These are phyloP conservation scores for Corvus cornix DNA, from an alignment of 2,113 vertebrate species.

Conservation along the genomic window DNA sequence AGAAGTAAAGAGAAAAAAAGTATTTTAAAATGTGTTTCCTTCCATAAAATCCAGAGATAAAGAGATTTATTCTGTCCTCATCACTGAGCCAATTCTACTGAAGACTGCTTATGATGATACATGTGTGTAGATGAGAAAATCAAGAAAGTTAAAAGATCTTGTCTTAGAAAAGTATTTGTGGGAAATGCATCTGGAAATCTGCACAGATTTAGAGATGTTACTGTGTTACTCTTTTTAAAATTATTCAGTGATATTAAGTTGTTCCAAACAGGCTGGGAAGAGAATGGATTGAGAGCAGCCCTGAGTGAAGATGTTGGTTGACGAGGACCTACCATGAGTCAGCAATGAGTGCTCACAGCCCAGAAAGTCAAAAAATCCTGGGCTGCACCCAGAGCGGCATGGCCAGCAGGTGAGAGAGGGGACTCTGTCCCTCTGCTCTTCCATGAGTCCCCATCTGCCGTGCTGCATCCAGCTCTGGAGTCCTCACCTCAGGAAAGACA, in stretches of 20 bases:
- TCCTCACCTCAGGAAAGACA: rapidly evolving
- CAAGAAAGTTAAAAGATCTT: not conserved
- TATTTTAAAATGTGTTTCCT: conserved; percentile 63
- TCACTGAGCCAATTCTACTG: conserved; percentile 33
- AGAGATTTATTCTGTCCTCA: conserved; percentile 64
- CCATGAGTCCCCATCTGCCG: no score
- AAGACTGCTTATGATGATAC: conserved; percentile 1
- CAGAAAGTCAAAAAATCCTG: not conserved
- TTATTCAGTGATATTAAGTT: not conserved
- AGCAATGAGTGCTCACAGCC: not conserved
- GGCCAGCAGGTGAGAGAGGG: not conserved
- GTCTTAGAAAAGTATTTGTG: not conserved
- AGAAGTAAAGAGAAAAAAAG: conserved; percentile 54
- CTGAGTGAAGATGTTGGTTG: not conserved
- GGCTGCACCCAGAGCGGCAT: rapidly evolving
- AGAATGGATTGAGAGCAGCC: not conserved
- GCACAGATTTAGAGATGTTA: not conserved
- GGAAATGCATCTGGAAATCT: conserved; percentile 36
- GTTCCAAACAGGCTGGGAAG: not conserved
- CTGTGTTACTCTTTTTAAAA: not conserved
- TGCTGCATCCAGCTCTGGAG: not conserved
- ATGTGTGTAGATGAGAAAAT: not conserved
- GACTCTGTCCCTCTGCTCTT: not conserved
- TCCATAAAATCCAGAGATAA: conserved; percentile 67
- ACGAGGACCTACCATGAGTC: not conserved